phyloP scores from a whole-genome alignment of 2,797 vertebrate genomes.

The Choloepus didactylus region DNA sequence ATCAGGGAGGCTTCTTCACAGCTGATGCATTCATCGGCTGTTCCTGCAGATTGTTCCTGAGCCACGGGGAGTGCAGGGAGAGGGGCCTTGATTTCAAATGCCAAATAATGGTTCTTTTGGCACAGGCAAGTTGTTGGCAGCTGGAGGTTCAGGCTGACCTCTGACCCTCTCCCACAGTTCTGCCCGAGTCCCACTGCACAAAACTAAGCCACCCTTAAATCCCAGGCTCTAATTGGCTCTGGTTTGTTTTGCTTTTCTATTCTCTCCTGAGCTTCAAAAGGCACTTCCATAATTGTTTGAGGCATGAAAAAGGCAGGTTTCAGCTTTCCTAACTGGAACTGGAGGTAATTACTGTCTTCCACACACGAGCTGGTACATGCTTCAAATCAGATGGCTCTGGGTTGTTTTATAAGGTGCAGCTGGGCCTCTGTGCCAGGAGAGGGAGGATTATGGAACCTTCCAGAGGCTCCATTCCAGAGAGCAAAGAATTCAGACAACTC shows the following conservation, averaged over 20 bases:
- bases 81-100: conserved; percentile 76
- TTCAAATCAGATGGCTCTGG: conserved; percentile 77
- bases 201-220: conserved; percentile 85
- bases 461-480: conserved; percentile 37
- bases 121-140: conserved; percentile 77
- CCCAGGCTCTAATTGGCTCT: conserved; percentile 81
- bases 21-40: conserved; percentile 78
- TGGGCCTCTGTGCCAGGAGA: conserved; percentile 56
- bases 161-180: conserved; percentile 83
- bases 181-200: conserved; percentile 75
- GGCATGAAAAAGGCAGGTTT: conserved; percentile 81
- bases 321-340: conserved; percentile 85
- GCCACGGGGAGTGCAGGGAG: conserved; percentile 57
- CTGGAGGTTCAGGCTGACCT: conserved; percentile 85
- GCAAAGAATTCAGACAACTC: conserved; percentile 23
- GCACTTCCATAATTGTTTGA: conserved; percentile 79
- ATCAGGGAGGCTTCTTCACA: conserved; percentile 85
- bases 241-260: conserved; percentile 85
- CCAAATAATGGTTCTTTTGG: conserved; percentile 82
- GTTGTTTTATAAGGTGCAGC: conserved; percentile 64
- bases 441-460: conserved; percentile 58
- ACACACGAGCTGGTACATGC: conserved; percentile 78
- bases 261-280: conserved; percentile 85
- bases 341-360: conserved; percentile 83
- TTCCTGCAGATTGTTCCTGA: conserved; percentile 80